Evolutionary conservation across 2,888 invertebrate species (phyloP).

Genomic region (Pheosia gnoma): DNA sequence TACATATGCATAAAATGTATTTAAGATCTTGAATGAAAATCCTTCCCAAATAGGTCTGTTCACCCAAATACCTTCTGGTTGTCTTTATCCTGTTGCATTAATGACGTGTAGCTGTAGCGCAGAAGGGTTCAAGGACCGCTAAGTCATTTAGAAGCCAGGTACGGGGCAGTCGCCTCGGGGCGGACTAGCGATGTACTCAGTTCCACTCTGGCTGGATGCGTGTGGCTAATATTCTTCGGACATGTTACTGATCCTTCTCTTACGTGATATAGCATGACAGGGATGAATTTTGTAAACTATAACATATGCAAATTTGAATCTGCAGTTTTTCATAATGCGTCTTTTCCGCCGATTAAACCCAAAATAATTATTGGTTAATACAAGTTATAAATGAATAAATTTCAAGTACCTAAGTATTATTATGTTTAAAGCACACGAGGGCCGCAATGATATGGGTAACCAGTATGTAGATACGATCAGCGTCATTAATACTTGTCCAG

Average conservation of each 20-base stretch:
- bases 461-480: too few relatives aligned
- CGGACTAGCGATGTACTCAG: slow-evolving; percentile 46
- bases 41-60: too few relatives aligned
- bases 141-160: slow-evolving; percentile 68
- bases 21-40: slow-evolving; percentile 13
- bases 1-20: neutral
- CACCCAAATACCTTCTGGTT: slow-evolving; percentile 25
- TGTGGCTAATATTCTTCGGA: slow-evolving; percentile 58
- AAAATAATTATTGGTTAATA: too few relatives aligned
- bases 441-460: too few relatives aligned
- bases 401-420: too few relatives aligned
- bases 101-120: slow-evolving; percentile 39
- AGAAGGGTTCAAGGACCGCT: slow-evolving; percentile 65
- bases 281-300: slow-evolving; percentile 16
- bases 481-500: too few relatives aligned
- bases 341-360: too few relatives aligned
- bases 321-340: neutral
- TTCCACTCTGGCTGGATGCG: slow-evolving; percentile 48
- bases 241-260: slow-evolving; percentile 41
- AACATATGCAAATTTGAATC: slow-evolving; percentile 6
- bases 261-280: slow-evolving; percentile 20
- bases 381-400: too few relatives aligned
- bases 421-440: too few relatives aligned
- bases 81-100: slow-evolving; percentile 48
- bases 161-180: slow-evolving; percentile 56